Evolutionary conservation across 1,140 invertebrate species (phyloP).

Genomic region (Frieseomelitta varia): DNA sequence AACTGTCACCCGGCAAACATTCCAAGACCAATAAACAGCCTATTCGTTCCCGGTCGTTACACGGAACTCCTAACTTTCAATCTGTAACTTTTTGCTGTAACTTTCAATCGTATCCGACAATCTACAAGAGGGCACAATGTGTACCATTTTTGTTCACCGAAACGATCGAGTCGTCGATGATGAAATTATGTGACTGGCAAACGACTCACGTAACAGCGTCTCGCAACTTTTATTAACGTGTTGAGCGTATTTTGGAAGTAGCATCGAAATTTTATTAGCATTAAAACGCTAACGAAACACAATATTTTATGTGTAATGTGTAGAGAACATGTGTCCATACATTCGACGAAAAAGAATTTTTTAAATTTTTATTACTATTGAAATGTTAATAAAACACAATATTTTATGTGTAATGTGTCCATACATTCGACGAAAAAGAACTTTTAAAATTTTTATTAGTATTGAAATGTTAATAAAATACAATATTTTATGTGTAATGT

Average conservation of each 20-base stretch:
- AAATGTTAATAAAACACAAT: no score
- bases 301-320: no score
- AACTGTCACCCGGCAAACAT: background rate
- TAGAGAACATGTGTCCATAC: no score
- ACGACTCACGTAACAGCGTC: conserved; percentile 42
- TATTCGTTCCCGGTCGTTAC: background rate
- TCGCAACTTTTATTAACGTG: background rate
- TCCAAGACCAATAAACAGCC: background rate
- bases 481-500: no score
- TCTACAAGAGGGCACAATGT: background rate
- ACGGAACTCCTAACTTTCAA: background rate
- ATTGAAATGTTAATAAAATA: no score
- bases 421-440: no score
- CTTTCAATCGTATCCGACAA: background rate
- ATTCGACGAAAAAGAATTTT: no score
- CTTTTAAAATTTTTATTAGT: no score
- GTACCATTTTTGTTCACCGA: background rate
- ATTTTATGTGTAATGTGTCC: no score
- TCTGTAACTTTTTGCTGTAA: no score
- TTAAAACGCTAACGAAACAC: no score
- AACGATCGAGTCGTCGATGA: background rate
- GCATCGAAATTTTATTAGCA: background rate
- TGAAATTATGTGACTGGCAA: conserved; percentile 21
- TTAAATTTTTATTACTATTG: no score
- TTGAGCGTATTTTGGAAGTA: background rate